Evolutionary conservation across 2,888 invertebrate species (phyloP).

Genomic region (Parnassius orleans): DNA sequence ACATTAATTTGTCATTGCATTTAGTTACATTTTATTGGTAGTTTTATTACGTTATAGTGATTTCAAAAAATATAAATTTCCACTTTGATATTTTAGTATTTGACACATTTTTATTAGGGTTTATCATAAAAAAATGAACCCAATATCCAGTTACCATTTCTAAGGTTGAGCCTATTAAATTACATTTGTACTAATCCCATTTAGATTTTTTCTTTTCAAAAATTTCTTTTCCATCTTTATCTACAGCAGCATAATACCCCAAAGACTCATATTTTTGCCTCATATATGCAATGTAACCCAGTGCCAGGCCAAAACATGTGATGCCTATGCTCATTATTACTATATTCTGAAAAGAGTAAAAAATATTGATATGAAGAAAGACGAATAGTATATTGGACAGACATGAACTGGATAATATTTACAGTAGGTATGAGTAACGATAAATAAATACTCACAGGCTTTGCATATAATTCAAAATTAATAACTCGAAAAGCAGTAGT

Average conservation of each 20-base stretch:
- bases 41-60: too few species aligned
- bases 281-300: conserved; percentile 93
- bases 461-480: conserved; percentile 94
- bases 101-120: too few species aligned
- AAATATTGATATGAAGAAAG: not conserved
- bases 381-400: too few species aligned
- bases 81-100: too few species aligned
- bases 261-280: conserved; percentile 88
- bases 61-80: too few species aligned
- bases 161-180: not conserved
- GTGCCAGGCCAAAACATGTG: conserved; percentile 86
- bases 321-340: conserved; percentile 91
- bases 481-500: conserved; percentile 89
- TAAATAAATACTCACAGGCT: conserved; percentile 85
- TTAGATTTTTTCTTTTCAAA: conserved; percentile 88
- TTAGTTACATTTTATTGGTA: too few species aligned
- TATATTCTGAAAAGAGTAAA: conserved; percentile 85
- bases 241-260: conserved; percentile 90
- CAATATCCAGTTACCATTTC: too few species aligned
- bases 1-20: too few species aligned
- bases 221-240: conserved; percentile 88
- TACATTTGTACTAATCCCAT: conserved; percentile 81
- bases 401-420: too few species aligned
- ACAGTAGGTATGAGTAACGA: not conserved
- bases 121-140: too few species aligned